phyloP scores from a whole-genome alignment of 1,140 invertebrate genomes.

The Arion vulgaris region DNA sequence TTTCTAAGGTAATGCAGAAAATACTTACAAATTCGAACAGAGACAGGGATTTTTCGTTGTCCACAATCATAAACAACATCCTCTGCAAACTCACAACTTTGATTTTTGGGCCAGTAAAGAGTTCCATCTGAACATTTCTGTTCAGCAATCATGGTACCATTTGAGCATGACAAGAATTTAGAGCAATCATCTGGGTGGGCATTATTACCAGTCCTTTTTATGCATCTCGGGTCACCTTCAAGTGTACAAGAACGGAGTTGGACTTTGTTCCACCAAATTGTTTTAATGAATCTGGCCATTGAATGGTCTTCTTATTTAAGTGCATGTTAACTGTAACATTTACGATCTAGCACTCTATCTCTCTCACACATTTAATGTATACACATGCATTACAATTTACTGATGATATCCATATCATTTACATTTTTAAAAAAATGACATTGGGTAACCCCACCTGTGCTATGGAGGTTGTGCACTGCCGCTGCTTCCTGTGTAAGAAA shows the following conservation, averaged over 20 bases:
- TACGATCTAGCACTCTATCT: no score
- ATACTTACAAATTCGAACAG: conserved; percentile 52
- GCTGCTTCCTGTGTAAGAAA: no score
- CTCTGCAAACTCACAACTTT: conserved; percentile 54
- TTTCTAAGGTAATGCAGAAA: not conserved
- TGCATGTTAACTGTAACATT: no score
- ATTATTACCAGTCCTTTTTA: conserved; percentile 53
- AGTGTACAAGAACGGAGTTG: not conserved
- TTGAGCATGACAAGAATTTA: conserved; percentile 51
- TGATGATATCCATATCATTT: no score
- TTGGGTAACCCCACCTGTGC: no score
- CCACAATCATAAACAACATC: conserved; percentile 47
- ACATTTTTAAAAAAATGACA: no score
- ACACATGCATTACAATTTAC: no score
- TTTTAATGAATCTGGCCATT: no score
- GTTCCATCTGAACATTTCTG: conserved; percentile 54
- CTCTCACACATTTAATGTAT: no score
- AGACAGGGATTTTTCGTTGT: conserved; percentile 43
- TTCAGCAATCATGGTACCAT: conserved; percentile 52
- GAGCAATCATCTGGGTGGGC: conserved; percentile 55
- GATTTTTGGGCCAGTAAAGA: conserved; percentile 49
- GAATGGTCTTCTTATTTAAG: no score
- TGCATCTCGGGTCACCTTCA: conserved; percentile 49
- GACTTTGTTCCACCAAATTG: no score
- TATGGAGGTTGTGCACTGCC: no score